A percentile compares a stretch with the other conserved stretches of the same genome.
Conservation (phyloP, 2,888 invertebrate species). For the Lepidocyrtinus sp. region DNA sequence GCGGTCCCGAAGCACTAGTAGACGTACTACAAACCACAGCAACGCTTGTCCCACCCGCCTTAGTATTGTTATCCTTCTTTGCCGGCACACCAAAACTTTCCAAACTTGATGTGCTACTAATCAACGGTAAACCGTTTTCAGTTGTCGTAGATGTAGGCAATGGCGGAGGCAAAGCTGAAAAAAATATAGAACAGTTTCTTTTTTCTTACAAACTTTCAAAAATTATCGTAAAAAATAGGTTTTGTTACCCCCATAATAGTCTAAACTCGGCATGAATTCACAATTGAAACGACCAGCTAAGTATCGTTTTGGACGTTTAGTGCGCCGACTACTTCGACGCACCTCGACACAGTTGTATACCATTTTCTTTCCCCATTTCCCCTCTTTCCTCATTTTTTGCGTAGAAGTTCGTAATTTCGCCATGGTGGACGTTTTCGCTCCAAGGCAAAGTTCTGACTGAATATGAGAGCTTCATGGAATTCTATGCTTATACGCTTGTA, state of each 20-base stretch:
- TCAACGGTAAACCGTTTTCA: not conserved
- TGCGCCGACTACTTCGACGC: not conserved
- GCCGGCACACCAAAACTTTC: slow-evolving; percentile 60
- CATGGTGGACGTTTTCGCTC: too few species aligned
- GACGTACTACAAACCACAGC: not conserved
- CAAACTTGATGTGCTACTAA: slow-evolving; percentile 34
- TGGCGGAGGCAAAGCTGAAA: not conserved
- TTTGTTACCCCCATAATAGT: not conserved
- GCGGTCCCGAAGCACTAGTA: not conserved
- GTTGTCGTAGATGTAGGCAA: not conserved
- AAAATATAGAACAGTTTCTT: not conserved
- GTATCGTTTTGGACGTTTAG: not conserved
- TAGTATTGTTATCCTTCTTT: slow-evolving; percentile 28
- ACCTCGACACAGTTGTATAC: not conserved
- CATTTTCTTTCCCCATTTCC: not conserved
- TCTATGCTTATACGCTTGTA: not conserved
- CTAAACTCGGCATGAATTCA: not conserved
- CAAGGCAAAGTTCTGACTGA: not conserved
- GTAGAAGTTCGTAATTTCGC: too few species aligned
- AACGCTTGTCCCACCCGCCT: not conserved
- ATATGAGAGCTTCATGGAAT: not conserved
- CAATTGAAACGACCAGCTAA: not conserved
- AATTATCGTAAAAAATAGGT: not conserved
- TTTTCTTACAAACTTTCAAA: not conserved
- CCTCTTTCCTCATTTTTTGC: too few species aligned